Evolutionary conservation across 1,140 invertebrate genomes (phyloP).

Genomic region (Drosophila lowei): DNA sequence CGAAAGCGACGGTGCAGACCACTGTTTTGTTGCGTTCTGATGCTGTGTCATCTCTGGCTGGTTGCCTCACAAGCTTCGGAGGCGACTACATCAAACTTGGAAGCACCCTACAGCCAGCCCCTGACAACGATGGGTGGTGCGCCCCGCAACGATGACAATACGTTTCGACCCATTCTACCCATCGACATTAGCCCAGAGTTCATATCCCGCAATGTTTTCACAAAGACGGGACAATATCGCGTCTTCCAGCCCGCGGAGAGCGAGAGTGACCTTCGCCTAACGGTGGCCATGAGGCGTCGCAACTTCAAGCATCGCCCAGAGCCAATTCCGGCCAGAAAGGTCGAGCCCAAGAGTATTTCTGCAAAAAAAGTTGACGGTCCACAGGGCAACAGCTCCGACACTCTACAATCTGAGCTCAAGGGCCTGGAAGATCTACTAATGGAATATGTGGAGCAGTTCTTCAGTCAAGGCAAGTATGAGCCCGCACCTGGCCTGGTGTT

Average conservation of each 20-base stretch:
- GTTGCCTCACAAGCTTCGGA: constrained; percentile 13
- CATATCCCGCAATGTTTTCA: constrained; percentile 80
- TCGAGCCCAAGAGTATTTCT: constrained; percentile 7
- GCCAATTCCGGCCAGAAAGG: neutral
- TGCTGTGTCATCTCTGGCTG: constrained; percentile 45
- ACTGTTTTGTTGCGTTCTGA: constrained; percentile 30
- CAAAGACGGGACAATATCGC: constrained; percentile 74
- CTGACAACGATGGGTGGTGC: constrained; percentile 62
- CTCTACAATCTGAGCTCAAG: constrained; percentile 51
- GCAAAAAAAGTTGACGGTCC: neutral
- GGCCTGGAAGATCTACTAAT: constrained; percentile 66
- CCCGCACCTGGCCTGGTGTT: constrained; percentile 68
- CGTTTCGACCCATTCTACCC: constrained; percentile 72
- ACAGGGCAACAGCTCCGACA: constrained; percentile 16
- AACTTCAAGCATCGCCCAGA: constrained; percentile 49
- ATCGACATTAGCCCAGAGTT: constrained; percentile 72
- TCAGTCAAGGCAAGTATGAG: constrained; percentile 71
- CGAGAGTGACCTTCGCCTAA: constrained; percentile 67
- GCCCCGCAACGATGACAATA: constrained; percentile 65
- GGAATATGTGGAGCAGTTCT: constrained; percentile 76
- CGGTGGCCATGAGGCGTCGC: constrained; percentile 58
- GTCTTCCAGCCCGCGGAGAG: constrained; percentile 73
- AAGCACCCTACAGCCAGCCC: constrained; percentile 58
- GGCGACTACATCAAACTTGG: neutral
- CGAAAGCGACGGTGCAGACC: constrained; percentile 60